A percentile compares a stretch with the other conserved stretches of the same genome.
These are phyloP conservation scores for Acanthisitta chloris DNA, from an alignment of 2,113 vertebrate genomes.

Conservation along the genomic window DNA sequence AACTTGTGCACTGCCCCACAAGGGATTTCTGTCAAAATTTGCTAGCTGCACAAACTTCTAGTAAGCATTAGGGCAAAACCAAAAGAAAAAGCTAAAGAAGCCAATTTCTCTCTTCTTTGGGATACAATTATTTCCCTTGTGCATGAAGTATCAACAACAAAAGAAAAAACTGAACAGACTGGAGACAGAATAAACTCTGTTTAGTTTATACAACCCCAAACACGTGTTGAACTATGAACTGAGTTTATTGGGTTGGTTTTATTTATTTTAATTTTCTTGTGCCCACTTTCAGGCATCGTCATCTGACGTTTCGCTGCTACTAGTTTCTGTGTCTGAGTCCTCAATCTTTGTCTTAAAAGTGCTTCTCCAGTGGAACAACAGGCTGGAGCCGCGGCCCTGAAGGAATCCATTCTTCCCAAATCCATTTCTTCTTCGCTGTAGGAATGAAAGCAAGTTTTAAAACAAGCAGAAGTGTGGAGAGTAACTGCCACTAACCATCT, in stretches of 20 bases:
- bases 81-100: slow-evolving; percentile 79
- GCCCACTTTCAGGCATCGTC: slow-evolving; percentile 89
- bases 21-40: slow-evolving; percentile 68
- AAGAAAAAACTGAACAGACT: slow-evolving; percentile 79
- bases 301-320: slow-evolving; percentile 94
- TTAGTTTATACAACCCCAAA: slow-evolving; percentile 74
- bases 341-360: slow-evolving; percentile 88
- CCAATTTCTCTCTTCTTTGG: slow-evolving; percentile 83
- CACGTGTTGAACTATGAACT: slow-evolving; percentile 72
- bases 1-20: slow-evolving; percentile 70
- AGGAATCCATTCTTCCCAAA: slow-evolving; percentile 90
- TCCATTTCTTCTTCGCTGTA: slow-evolving; percentile 92
- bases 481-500: neutral
- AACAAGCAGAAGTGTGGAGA: neutral
- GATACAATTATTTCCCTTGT: slow-evolving; percentile 95
- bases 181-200: slow-evolving; percentile 75
- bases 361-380: slow-evolving; percentile 94
- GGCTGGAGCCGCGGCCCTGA: slow-evolving; percentile 82
- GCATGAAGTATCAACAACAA: slow-evolving; percentile 83
- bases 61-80: slow-evolving; percentile 82
- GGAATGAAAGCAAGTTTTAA: slow-evolving; percentile 34
- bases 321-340: slow-evolving; percentile 93
- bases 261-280: slow-evolving; percentile 60
- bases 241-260: slow-evolving; percentile 73
- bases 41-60: slow-evolving; percentile 85